Evolutionary conservation across 2,113 vertebrate species (phyloP).

Genomic region (Tapirus terrestris): DNA sequence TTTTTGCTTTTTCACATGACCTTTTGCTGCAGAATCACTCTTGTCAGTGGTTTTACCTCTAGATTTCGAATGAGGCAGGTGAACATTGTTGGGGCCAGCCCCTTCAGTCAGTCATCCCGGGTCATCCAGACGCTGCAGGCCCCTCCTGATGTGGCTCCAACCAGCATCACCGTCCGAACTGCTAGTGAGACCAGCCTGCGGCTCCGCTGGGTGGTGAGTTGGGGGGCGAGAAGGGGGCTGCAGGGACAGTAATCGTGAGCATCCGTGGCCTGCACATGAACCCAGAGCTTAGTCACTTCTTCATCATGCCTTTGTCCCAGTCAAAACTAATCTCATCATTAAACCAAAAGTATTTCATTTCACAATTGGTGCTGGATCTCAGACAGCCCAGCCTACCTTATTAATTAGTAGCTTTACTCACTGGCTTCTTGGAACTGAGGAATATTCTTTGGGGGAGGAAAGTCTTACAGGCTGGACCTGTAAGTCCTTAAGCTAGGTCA

Average conservation of each 20-base stretch:
- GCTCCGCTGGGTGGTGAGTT: slow-evolving; percentile 94
- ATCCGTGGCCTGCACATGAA: rapidly evolving
- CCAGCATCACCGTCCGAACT: slow-evolving; percentile 90
- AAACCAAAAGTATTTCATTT: not conserved
- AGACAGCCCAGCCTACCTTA: slow-evolving; percentile 52
- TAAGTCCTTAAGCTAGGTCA: slow-evolving; percentile 37
- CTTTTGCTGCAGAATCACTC: not conserved
- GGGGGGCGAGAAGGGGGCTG: not conserved
- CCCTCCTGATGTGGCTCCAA: slow-evolving; percentile 91
- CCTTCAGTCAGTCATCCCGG: slow-evolving; percentile 91
- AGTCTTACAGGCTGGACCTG: not conserved
- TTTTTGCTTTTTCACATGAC: rapidly evolving
- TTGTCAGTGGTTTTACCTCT: rapidly evolving
- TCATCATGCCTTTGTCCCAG: not conserved
- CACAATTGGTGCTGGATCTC: not conserved
- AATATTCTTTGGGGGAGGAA: not conserved
- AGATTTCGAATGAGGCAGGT: slow-evolving; percentile 96
- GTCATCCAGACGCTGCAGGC: slow-evolving; percentile 96
- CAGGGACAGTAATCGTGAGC: rapidly evolving
- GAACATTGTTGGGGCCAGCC: slow-evolving; percentile 94
- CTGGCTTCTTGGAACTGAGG: not conserved
- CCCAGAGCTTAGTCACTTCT: not conserved
- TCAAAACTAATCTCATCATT: not conserved
- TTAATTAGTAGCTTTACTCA: slow-evolving; percentile 58
- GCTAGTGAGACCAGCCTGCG: slow-evolving; percentile 95